Percentiles rank a stretch among this genome's conserved stretches.
Evolutionary conservation across 2,797 vertebrate species (phyloP).

Genomic region (Discoglossus pictus): DNA sequence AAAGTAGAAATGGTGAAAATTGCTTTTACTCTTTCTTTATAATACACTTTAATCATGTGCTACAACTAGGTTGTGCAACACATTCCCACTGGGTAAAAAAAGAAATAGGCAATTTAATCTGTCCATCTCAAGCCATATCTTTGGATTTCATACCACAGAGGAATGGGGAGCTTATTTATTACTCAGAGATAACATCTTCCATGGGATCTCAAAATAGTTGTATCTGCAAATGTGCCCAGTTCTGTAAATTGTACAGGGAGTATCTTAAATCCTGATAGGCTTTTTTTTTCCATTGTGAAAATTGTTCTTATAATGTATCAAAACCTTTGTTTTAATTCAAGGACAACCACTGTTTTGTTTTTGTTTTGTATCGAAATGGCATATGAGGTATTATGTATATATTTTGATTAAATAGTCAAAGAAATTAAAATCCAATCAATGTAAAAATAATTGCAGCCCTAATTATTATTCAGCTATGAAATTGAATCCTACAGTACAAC

Average conservation of each 20-base stretch:
- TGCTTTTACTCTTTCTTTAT: slow-evolving; percentile 9
- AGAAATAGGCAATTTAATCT: slow-evolving; percentile 32
- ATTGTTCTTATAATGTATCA: too few relatives aligned
- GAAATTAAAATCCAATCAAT: too few relatives aligned
- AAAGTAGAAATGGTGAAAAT: slow-evolving; percentile 13
- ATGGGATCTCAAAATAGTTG: slow-evolving; percentile 1
- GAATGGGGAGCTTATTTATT: slow-evolving; percentile 1
- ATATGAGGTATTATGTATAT: too few relatives aligned
- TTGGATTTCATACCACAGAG: neutral
- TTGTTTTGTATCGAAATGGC: too few relatives aligned
- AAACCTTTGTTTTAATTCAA: too few relatives aligned
- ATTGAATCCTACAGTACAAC: too few relatives aligned
- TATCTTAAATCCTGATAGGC: neutral
- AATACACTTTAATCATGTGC: slow-evolving; percentile 4
- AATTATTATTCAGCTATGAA: too few relatives aligned
- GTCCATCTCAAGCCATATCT: slow-evolving; percentile 9
- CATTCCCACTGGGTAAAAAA: slow-evolving; percentile 25
- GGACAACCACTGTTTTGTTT: too few relatives aligned
- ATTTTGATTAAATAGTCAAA: too few relatives aligned
- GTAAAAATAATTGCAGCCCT: too few relatives aligned
- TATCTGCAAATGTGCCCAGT: neutral
- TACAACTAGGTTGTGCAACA: neutral
- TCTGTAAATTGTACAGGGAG: slow-evolving; percentile 25
- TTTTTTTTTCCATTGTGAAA: too few relatives aligned
- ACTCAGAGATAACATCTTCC: slow-evolving; percentile 11